Evolutionary conservation across 2,888 invertebrate species (phyloP).

Genomic region (Limnephilus marmoratus): DNA sequence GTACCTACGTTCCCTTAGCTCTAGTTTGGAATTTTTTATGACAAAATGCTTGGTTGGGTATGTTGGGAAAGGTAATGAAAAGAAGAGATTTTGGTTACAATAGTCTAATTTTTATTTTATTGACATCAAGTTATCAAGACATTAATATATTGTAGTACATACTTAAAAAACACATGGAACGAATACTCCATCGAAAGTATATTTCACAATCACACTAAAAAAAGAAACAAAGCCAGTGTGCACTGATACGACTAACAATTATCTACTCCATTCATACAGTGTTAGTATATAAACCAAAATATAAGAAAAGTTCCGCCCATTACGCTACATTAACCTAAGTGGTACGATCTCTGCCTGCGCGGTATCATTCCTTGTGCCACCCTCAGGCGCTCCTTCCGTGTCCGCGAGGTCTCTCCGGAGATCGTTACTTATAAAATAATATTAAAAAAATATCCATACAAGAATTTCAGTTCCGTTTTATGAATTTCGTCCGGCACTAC

Average conservation of each 20-base stretch:
- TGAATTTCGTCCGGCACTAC: conserved; percentile 58
- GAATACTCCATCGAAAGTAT: conserved; percentile 55
- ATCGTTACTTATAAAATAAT: conserved; percentile 60
- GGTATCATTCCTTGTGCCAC: not conserved
- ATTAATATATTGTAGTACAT: conserved; percentile 49
- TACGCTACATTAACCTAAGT: conserved; percentile 62
- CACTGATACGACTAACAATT: conserved; percentile 58
- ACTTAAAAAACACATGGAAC: conserved; percentile 57
- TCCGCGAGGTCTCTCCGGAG: conserved; percentile 46
- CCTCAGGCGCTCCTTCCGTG: not conserved
- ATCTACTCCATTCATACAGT: conserved; percentile 61
- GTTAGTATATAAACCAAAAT: conserved; percentile 59
- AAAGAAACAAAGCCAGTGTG: conserved; percentile 58
- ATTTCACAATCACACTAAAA: conserved; percentile 65
- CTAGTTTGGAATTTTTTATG: not conserved
- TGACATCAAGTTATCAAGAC: conserved; percentile 64
- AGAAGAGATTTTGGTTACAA: conserved; percentile 44
- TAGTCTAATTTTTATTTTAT: conserved; percentile 61
- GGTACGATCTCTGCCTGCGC: conserved; percentile 57
- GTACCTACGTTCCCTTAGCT: not conserved
- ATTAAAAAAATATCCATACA: conserved; percentile 62
- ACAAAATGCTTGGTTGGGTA: not conserved
- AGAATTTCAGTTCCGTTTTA: conserved; percentile 66
- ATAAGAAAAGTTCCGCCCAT: conserved; percentile 62
- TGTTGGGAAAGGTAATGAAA: not conserved